Evolutionary conservation across 2,113 vertebrate genomes (phyloP), one percentile per base, ranked within the genome.

Genomic region (Limnothrissa miodon): DNA sequence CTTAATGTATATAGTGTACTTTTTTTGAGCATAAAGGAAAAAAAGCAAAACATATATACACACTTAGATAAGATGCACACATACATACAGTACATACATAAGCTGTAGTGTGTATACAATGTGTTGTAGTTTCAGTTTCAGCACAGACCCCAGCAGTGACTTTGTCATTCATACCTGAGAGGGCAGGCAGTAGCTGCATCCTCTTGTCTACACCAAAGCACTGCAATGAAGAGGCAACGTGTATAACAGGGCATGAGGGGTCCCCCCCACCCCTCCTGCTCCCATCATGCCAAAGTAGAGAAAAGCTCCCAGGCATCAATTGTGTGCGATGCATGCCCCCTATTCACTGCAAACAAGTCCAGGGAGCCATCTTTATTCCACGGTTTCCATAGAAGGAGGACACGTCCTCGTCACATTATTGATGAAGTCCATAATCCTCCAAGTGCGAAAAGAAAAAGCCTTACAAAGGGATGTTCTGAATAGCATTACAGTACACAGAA

Each of bases 301-400:
- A 74, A 74, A 74, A 74, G 25, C 29, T 19, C 33, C 66, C 66
- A 74, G 66, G 66, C 66, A 39, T 74, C 29, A 74, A 62, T 74
- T 74, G 33, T 36, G 33, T 33, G 33, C 29, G 36, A 36, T 13
- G 66, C 36, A 15, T 33, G 13, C 13, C 66, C 29, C 66, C 66
- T 13, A 74, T 74, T 74, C 66, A 36, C 3, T 0, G 66, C 29
- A 74, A 74, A 74, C 66, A 74, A 74, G 66, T 10, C 25, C 66
- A 74, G 29, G 13, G 62, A 70, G 29, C 33, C 62, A 36, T 70
- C 62, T 36, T 62, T 29, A 62, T 25, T 10, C 56, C 10, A 8
- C 56, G 11, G 59, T 29, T 29, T 62, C 59, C 59, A 62, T 62
- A 62, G n/a, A n/a, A 62, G n/a, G 56, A 62, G 56, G 59, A 62